These are phyloP conservation scores for Empis stercorea DNA, from an alignment of 2,888 invertebrate genomes.

Conservation along the genomic window DNA sequence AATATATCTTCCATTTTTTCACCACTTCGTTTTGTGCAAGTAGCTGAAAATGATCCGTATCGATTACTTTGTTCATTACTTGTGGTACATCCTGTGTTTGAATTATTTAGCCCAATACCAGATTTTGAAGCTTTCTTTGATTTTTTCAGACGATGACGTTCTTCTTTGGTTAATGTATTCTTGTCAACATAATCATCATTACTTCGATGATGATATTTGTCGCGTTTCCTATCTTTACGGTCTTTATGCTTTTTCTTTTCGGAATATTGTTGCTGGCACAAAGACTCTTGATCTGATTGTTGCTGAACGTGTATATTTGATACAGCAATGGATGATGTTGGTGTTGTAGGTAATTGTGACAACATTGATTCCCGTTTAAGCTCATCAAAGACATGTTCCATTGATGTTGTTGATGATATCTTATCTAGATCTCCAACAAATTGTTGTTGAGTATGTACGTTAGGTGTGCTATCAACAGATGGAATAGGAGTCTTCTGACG, in stretches of 20 bases:
- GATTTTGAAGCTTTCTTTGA: slow-evolving; percentile 41
- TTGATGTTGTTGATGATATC: slow-evolving; percentile 18
- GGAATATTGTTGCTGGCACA: slow-evolving; percentile 39
- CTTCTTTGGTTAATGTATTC: slow-evolving; percentile 29
- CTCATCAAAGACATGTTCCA: slow-evolving; percentile 40
- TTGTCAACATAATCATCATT: slow-evolving; percentile 21
- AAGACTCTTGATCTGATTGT: slow-evolving; percentile 6
- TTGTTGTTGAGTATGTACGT: not conserved
- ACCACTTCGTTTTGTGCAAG: slow-evolving; percentile 47
- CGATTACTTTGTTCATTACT: not conserved
- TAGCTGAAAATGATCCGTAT: slow-evolving; percentile 5
- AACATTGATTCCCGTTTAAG: slow-evolving; percentile 33
- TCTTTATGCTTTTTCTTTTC: slow-evolving; percentile 35
- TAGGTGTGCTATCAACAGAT: slow-evolving; percentile 11
- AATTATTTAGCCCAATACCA: slow-evolving; percentile 15
- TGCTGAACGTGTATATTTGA: not conserved
- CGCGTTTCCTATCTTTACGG: slow-evolving; percentile 34
- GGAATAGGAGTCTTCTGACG: slow-evolving; percentile 48
- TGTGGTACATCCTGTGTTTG: not conserved
- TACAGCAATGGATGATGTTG: slow-evolving; percentile 11
- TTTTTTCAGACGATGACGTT: slow-evolving; percentile 39
- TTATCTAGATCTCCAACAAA: slow-evolving; percentile 17
- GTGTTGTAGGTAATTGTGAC: slow-evolving; percentile 11
- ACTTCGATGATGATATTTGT: slow-evolving; percentile 24
- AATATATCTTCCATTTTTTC: slow-evolving; percentile 82